Percentiles rank a stretch among this genome's conserved stretches.
Conservation (phyloP, 1,140 invertebrate species). For the Idris sp. region DNA sequence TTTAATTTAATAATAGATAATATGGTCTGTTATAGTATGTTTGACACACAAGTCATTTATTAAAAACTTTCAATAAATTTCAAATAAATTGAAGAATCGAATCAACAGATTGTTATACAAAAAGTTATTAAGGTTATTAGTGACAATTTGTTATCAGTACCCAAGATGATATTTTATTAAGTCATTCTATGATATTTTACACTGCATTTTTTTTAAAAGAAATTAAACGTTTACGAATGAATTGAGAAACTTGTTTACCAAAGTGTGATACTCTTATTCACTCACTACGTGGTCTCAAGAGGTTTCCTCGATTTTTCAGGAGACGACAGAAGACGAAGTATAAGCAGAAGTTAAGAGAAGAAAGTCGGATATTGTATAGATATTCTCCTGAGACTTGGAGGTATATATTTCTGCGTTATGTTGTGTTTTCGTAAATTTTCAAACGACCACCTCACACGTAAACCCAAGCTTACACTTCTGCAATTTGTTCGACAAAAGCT, state of each 20-base stretch:
- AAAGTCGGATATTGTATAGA: constrained; percentile 52
- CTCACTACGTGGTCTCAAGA: constrained; percentile 27
- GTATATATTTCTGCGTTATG: constrained; percentile 54
- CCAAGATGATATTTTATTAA: too few species aligned
- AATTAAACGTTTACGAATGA: constrained; percentile 30
- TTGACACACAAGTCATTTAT: constrained; percentile 24
- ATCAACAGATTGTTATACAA: too few species aligned
- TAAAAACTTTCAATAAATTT: constrained; percentile 2
- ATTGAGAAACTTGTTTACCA: constrained; percentile 48
- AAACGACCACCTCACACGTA: constrained; percentile 37
- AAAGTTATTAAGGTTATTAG: too few species aligned
- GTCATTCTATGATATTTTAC: too few species aligned
- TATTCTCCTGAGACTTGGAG: constrained; percentile 42
- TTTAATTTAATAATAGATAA: constrained; percentile 9
- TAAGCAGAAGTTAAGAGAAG: constrained; percentile 58
- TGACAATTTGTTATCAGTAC: too few species aligned
- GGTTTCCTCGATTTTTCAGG: constrained; percentile 44
- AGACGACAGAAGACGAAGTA: constrained; percentile 51
- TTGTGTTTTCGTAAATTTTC: constrained; percentile 59
- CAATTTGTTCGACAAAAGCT: constrained; percentile 56
- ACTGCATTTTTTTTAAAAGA: neutral
- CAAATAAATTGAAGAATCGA: too few species aligned
- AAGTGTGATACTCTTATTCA: constrained; percentile 56
- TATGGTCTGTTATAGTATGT: too few species aligned
- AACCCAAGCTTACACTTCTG: constrained; percentile 48